Base-by-base conservation (phyloP, 2,797 vertebrate species). In the Eleutherodactylus coqui region DNA sequence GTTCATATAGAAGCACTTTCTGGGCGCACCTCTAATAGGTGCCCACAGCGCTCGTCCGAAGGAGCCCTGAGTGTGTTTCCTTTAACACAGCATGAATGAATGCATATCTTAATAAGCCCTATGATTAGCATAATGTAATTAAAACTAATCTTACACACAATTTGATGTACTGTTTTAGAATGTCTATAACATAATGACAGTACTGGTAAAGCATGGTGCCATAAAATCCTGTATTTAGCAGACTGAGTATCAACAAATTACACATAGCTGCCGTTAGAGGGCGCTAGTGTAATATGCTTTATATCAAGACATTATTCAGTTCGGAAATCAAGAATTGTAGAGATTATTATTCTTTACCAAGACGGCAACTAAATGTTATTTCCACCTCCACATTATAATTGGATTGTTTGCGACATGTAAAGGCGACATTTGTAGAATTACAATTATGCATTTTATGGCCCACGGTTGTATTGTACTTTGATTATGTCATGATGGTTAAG, bases 211-310 rank as follows among this genome's bases (percentile, higher is more conserved):
- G 14, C 36, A 70, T 11, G 19, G 64, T 9, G 21, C 8, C 34
- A 69, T 29, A 41, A 69, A 70, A 24, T 41, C 36, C 29, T 24
- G 9, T 41, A n/a, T 2, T 11, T 70, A 41, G 24, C 19, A 38
- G 36, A 21, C 9, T 43, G 10, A 17, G 34, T 21, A 69, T 69
- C 21, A 17, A 21, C 24, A 62, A 14, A 17, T 70, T 53, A 10
- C 29, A 72, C 16, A 27, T 43, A 21, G 21, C 8, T 88, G 19
- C 90, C 92, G 79, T 88, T 92, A 93, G 92, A 91, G 91, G 92
- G 91, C 86, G 90, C 90, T 88, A 82, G 84, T 87, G 77, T 32
- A 90, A 88, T 88, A 49, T 72, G 32, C 34, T 76, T 67, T 27
- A 49, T 19, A 11, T 38, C 69, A 38, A n/a, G 62, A 45, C 24